Percentiles rank a stretch among this genome's conserved stretches.
These are phyloP conservation scores for Otus sunia DNA, from an alignment of 2,113 vertebrate genomes.

Conservation along the genomic window DNA sequence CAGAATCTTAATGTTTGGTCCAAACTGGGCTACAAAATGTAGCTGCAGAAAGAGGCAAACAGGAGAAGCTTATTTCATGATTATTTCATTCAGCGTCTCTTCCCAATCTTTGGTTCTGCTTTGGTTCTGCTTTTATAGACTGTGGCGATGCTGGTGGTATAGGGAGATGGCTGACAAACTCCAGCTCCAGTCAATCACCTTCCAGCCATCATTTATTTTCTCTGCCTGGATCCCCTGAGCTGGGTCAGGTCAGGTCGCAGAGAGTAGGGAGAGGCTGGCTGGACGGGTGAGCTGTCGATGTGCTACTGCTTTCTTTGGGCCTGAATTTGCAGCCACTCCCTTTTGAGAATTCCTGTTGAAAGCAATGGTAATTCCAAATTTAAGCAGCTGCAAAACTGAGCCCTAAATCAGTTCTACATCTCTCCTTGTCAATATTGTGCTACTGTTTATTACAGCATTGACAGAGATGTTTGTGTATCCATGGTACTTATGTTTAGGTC, in stretches of 20 bases:
- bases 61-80: neutral
- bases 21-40: neutral
- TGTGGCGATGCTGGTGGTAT: neutral
- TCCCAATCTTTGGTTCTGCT: neutral
- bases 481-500: neutral
- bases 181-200: neutral
- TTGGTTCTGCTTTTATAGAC: neutral
- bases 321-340: constrained; percentile 14
- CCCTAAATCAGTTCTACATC: neutral
- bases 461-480: neutral
- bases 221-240: neutral
- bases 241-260: neutral
- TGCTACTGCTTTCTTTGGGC: constrained; percentile 53
- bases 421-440: neutral
- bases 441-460: neutral
- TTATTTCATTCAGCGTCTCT: neutral
- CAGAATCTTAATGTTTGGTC: neutral
- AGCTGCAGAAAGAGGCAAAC: neutral
- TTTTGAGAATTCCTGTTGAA: constrained; percentile 3
- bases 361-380: neutral
- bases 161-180: neutral
- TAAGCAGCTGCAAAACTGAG: constrained; percentile 9
- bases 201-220: neutral
- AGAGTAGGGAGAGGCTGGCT: neutral
- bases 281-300: neutral